Evolutionary conservation across 2,797 vertebrate species (phyloP), one percentile per base, ranked within the genome.

Genomic region (Percopsis omiscomaycus): DNA sequence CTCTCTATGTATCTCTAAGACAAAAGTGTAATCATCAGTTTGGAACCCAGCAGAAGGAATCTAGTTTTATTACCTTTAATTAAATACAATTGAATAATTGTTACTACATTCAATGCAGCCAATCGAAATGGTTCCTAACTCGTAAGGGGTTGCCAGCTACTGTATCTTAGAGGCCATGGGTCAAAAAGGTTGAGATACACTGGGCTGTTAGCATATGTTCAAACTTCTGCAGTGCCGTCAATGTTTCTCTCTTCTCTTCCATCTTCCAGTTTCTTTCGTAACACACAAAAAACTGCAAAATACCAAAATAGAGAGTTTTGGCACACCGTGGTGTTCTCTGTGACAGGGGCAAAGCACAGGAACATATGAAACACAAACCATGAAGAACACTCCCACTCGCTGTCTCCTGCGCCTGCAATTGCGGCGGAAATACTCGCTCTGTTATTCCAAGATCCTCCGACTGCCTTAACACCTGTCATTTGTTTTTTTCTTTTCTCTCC

Each of bases 271-370:
- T 45, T 57, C 55, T 53, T 29, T 9, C 27, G 11, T 5, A 14
- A 28, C 12, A 13, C 27, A 29, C 12, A 12, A 12, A 29, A 53
- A 50, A 55, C 9, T 15, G 8, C 32, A 16, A 55, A 15, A 56
- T n/a, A 30, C 30, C n/a, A 42, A 15, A 32, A 42, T 32, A 56
- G 55, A n/a, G 55, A n/a, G 28, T 32, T 56, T 56, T 56, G 32
- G 30, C 14, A 15, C 30, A 10, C 30, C n/a, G 9, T 14, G n/a
- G 54, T 42, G 13, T 45, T 27, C 37, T 5, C 37, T 12, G 16
- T 57, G n/a, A 57, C 32, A 44, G 42, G 37, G 10, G 42, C 37
- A 27, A 22, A 4, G 10, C 2, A 10, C 12, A 22, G 4, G n/a
- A n/a, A 12, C n/a, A 29, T 22, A 29, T 3, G 4, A 44, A 44